Percentiles rank a stretch among this genome's conserved stretches.
phyloP scores from a whole-genome alignment of 2,797 vertebrate genomes.

The Sebastolobus altivelis region DNA sequence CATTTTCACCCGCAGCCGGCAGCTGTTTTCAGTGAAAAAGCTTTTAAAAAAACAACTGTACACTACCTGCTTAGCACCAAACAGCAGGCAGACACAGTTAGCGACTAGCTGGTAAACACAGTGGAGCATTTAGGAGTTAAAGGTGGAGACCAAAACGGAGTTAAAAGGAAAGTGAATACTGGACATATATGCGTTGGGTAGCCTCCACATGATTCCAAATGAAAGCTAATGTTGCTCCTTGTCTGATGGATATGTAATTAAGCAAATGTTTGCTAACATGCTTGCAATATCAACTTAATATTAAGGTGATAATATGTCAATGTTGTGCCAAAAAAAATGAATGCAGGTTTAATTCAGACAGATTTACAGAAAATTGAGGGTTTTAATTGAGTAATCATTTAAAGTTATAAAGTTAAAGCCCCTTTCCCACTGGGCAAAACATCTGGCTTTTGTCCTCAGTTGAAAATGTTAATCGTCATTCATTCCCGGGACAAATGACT shows the following conservation, averaged over 20 bases:
- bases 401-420: neutral
- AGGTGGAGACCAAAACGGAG: constrained; percentile 5
- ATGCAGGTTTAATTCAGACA: neutral
- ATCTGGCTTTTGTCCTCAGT: too few species aligned
- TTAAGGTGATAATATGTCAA: neutral
- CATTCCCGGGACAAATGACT: too few species aligned
- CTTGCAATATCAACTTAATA: neutral
- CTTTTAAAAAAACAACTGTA: neutral
- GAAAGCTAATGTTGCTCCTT: neutral
- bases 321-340: neutral
- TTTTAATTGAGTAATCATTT: neutral
- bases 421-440: too few species aligned
- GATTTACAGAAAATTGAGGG: neutral
- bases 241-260: neutral
- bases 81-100: neutral
- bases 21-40: neutral
- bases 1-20: too few species aligned
- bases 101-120: neutral
- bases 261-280: neutral
- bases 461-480: too few species aligned
- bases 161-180: neutral
- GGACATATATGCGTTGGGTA: neutral
- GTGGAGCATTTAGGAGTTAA: neutral
- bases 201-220: neutral
- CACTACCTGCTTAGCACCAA: neutral